phyloP scores from a whole-genome alignment of 1,140 invertebrate genomes.

The Melipona quadrifasciata region DNA sequence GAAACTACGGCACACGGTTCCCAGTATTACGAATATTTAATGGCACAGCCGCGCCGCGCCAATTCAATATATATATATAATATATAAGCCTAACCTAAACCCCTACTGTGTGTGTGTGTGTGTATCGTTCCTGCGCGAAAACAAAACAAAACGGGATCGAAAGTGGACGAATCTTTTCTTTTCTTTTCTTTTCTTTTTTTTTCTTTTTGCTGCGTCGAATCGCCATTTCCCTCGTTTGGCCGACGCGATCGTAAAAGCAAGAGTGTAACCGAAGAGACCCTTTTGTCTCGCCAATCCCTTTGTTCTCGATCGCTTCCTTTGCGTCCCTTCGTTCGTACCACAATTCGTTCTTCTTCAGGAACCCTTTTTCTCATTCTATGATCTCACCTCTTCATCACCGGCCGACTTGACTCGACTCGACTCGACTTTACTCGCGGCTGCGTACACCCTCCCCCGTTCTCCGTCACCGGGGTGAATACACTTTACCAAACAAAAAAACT shows the following conservation, averaged over 20 bases:
- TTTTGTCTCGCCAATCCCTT: conserved; percentile 62
- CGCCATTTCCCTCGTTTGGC: conserved; percentile 57
- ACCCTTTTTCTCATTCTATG: conserved; percentile 56
- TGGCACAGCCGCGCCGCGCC: background rate
- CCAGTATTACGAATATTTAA: background rate
- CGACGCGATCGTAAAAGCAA: conserved; percentile 51
- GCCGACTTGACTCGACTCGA: conserved; percentile 16
- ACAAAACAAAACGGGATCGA: background rate
- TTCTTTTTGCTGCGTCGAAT: conserved; percentile 30
- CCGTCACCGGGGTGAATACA: conserved; percentile 58
- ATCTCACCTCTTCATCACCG: conserved; percentile 60
- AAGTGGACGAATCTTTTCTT: too few species aligned
- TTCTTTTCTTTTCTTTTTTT: too few species aligned
- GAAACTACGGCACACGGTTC: background rate
- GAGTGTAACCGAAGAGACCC: conserved; percentile 45
- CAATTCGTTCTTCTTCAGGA: conserved; percentile 59
- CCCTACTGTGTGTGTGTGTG: too few species aligned
- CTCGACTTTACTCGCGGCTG: conserved; percentile 11
- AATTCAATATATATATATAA: too few species aligned
- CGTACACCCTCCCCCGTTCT: background rate
- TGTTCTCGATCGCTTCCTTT: conserved; percentile 62
- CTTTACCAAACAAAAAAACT: conserved; percentile 61
- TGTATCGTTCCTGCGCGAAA: background rate
- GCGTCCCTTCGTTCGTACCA: conserved; percentile 38
- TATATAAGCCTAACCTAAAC: too few species aligned